These are phyloP conservation scores for Danio choprae DNA, from an alignment of 2,797 vertebrate genomes.

Conservation along the genomic window DNA sequence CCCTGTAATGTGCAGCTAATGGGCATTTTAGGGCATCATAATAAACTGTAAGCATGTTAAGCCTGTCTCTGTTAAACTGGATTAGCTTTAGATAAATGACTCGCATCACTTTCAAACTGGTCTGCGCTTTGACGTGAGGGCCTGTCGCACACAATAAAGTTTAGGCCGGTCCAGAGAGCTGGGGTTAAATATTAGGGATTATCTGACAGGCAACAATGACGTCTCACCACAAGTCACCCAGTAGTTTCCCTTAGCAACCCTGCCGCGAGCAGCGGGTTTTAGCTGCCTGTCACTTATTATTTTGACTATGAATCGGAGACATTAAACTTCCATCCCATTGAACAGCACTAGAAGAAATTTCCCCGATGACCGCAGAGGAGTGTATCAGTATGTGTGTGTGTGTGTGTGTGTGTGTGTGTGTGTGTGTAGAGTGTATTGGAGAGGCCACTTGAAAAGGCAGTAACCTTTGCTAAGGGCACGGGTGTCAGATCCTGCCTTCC, in stretches of 20 bases:
- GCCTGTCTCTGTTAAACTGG: constrained; percentile 71
- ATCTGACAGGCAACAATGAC: constrained; percentile 70
- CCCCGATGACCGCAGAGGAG: constrained; percentile 56
- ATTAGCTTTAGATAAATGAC: constrained; percentile 74
- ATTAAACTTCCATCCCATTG: constrained; percentile 72
- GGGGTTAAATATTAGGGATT: constrained; percentile 73
- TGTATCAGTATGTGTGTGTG: constrained; percentile 29
- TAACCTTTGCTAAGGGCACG: constrained; percentile 72
- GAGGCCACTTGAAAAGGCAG: constrained; percentile 73
- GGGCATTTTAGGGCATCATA: constrained; percentile 63
- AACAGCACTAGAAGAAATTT: constrained; percentile 67
- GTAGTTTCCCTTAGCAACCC: constrained; percentile 70
- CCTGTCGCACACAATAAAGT: constrained; percentile 67
- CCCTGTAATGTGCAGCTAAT: constrained; percentile 56
- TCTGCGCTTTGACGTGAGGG: constrained; percentile 71
- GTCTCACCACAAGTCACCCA: constrained; percentile 57
- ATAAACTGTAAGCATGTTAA: constrained; percentile 71
- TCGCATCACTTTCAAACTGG: constrained; percentile 62
- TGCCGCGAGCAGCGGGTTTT: constrained; percentile 61
- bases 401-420: no score
- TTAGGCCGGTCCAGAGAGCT: constrained; percentile 70
- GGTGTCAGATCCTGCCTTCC: constrained; percentile 72
- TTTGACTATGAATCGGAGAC: constrained; percentile 73
- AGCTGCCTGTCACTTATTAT: constrained; percentile 73
- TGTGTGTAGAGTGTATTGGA: constrained; percentile 61